A percentile compares a stretch with the other conserved stretches of the same genome.
phyloP scores from a whole-genome alignment of 2,888 invertebrate genomes.

The Charanyca ferruginea region DNA sequence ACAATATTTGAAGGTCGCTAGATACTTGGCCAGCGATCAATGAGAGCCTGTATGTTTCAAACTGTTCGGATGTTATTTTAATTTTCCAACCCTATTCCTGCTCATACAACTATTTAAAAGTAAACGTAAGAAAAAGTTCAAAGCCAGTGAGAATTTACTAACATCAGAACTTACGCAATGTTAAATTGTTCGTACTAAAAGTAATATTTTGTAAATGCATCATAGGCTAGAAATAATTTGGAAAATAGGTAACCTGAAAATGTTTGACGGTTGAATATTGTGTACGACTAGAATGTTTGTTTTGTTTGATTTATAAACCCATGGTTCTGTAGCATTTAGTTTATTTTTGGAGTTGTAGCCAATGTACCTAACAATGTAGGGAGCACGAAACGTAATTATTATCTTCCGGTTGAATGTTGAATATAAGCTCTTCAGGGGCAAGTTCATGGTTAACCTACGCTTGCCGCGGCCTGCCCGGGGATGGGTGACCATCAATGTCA shows the following conservation, averaged over 20 bases:
- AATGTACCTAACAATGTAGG: background rate
- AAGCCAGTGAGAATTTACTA: background rate
- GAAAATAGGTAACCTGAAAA: constrained; percentile 9
- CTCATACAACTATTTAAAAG: background rate
- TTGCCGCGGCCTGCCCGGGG: no score
- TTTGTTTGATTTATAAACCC: background rate
- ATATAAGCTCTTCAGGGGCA: no score
- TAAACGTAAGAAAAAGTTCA: constrained; percentile 3
- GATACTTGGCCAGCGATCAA: background rate
- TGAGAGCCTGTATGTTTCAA: background rate
- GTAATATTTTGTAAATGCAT: constrained; percentile 19
- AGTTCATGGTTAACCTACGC: no score
- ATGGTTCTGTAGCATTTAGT: background rate
- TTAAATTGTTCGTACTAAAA: constrained; percentile 13
- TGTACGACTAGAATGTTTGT: constrained; percentile 1
- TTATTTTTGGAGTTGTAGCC: background rate
- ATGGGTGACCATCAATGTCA: no score
- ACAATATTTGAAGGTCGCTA: background rate
- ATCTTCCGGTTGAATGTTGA: background rate
- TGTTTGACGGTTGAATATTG: background rate
- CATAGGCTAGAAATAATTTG: constrained; percentile 17
- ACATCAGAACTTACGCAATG: background rate
- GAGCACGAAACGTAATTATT: background rate
- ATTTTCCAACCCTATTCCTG: background rate
- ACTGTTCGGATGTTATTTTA: background rate